Evolutionary conservation across 2,888 invertebrate genomes (phyloP).

Genomic region (Furcula furcula): DNA sequence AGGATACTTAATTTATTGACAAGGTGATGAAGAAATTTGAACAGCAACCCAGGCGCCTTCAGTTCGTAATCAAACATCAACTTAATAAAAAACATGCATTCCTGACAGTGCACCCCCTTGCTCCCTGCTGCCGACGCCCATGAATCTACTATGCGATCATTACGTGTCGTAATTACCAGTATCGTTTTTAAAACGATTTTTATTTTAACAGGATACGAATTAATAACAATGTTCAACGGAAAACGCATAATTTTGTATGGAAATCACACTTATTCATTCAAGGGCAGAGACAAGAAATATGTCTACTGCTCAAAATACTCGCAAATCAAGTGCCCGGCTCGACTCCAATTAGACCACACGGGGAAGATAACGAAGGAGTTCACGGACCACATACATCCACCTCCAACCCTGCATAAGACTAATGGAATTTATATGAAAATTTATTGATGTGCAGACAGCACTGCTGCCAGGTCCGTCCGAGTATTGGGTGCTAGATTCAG

Average conservation of each 20-base stretch:
- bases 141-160: too few species aligned
- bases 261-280: constrained; percentile 20
- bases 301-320: constrained; percentile 27
- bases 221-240: not conserved
- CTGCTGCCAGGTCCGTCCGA: too few species aligned
- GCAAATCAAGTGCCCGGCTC: constrained; percentile 17
- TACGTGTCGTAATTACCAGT: too few species aligned
- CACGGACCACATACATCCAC: constrained; percentile 17
- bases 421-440: not conserved
- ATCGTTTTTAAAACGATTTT: not conserved
- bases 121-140: too few species aligned
- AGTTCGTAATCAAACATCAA: too few species aligned
- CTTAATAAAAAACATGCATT: too few species aligned
- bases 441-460: too few species aligned
- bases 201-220: constrained; percentile 1
- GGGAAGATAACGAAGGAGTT: constrained; percentile 9
- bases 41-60: too few species aligned
- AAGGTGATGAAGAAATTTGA: too few species aligned
- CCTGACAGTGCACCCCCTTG: too few species aligned
- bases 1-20: too few species aligned
- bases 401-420: constrained; percentile 3
- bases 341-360: constrained; percentile 15
- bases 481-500: too few species aligned
- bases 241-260: constrained; percentile 12
- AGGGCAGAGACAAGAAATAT: constrained; percentile 11